Evolutionary conservation across 2,797 vertebrate species (phyloP).

Genomic region (Onychomys leucogaster): DNA sequence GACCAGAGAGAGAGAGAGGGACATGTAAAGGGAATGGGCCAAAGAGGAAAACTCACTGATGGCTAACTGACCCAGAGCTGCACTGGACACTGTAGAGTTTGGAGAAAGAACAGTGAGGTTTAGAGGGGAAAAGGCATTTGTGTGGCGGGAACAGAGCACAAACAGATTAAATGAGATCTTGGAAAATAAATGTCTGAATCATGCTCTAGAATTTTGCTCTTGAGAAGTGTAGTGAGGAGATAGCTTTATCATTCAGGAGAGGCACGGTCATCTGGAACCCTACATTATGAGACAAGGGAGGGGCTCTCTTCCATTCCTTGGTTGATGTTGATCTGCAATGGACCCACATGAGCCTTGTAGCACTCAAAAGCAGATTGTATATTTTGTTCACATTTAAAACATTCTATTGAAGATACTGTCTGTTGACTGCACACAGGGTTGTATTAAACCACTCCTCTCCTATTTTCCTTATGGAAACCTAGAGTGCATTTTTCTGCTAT

Average conservation of each 20-base stretch:
- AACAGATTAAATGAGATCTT: neutral
- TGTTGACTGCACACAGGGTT: neutral
- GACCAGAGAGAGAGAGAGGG: neutral
- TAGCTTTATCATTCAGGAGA: neutral
- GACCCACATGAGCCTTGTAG: neutral
- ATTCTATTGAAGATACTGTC: neutral
- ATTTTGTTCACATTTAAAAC: neutral
- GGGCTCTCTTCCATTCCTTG: neutral
- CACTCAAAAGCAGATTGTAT: neutral
- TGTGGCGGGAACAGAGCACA: neutral
- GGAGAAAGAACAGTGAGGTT: neutral
- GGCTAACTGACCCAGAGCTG: neutral
- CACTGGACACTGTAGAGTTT: neutral
- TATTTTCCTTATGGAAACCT: neutral
- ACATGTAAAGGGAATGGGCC: accelerated
- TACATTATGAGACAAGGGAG: neutral
- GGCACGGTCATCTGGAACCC: neutral
- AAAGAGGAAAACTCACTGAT: neutral
- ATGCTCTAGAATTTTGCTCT: neutral
- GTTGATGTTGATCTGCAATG: neutral
- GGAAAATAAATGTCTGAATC: neutral
- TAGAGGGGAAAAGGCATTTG: accelerated
- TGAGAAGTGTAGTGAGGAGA: neutral
- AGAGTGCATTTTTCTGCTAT: slow-evolving; percentile 36
- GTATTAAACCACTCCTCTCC: neutral